phyloP scores from a whole-genome alignment of 1,140 invertebrate species.

The Trinorchestia longiramus region DNA sequence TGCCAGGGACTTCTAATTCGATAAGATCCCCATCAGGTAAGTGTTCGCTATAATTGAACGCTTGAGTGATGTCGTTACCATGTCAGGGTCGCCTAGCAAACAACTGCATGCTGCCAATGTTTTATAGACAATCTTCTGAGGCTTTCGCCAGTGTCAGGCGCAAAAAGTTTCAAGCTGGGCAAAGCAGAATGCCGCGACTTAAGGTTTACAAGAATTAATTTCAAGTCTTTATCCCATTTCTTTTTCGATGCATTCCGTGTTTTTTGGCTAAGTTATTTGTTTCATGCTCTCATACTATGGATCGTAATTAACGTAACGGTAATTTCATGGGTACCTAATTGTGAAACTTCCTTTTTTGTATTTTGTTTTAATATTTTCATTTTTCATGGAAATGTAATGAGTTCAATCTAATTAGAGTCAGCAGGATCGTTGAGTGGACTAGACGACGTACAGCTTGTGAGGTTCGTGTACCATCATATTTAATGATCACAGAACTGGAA shows the following conservation, averaged over 20 bases:
- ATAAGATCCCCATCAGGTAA: conserved; percentile 26
- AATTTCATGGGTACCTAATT: not conserved
- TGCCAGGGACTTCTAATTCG: conserved; percentile 34
- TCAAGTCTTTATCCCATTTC: not conserved
- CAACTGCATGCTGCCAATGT: not conserved
- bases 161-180: not conserved
- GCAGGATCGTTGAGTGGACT: too few species aligned
- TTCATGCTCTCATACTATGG: too few species aligned
- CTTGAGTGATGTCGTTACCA: conserved; percentile 18
- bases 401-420: not conserved
- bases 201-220: not conserved
- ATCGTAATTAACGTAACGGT: too few species aligned
- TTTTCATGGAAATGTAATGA: not conserved
- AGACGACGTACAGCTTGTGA: too few species aligned
- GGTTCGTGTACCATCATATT: too few species aligned
- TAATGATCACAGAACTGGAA: too few species aligned
- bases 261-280: too few species aligned
- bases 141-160: not conserved
- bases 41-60: conserved; percentile 24
- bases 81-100: not conserved
- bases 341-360: not conserved
- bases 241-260: not conserved
- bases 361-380: not conserved
- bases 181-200: not conserved
- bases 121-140: not conserved